A percentile compares a stretch with the other conserved stretches of the same genome.
phyloP scores from a whole-genome alignment of 1,140 invertebrate species.

The Propsilocerus akamusi region DNA sequence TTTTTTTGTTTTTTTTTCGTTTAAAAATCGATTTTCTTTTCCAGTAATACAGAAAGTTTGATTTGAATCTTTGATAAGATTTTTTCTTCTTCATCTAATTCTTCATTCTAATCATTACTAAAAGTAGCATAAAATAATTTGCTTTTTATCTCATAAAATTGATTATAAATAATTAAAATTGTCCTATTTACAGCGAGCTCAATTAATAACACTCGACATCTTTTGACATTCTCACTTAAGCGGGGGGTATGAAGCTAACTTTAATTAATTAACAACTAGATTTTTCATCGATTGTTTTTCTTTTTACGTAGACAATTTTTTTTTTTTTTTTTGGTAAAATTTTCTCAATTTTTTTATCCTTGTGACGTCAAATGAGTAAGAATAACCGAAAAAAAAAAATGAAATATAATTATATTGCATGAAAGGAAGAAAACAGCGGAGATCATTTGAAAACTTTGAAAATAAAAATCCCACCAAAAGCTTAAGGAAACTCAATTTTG shows the following conservation, averaged over 20 bases:
- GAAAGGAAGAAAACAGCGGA: too few relatives aligned
- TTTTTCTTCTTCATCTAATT: not conserved
- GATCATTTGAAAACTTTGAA: too few relatives aligned
- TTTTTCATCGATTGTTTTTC: not conserved
- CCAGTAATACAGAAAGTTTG: not conserved
- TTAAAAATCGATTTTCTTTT: too few relatives aligned
- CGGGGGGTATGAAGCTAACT: too few relatives aligned
- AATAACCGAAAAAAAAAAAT: too few relatives aligned
- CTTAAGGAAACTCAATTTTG: too few relatives aligned
- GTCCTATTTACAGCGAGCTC: too few relatives aligned
- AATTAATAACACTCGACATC: too few relatives aligned
- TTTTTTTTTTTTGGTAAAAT: conserved; percentile 1
- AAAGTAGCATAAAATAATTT: conserved; percentile 4
- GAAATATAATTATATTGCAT: too few relatives aligned
- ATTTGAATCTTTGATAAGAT: not conserved
- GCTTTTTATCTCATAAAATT: not conserved
- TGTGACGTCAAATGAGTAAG: too few relatives aligned
- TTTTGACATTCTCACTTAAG: too few relatives aligned
- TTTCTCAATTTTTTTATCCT: not conserved
- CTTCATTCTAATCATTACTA: not conserved
- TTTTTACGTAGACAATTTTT: not conserved
- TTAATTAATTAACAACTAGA: conserved; percentile 2
- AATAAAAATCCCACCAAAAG: too few relatives aligned
- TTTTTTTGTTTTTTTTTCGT: not conserved
- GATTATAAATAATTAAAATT: conserved; percentile 2